Evolutionary conservation across 2,113 vertebrate genomes (phyloP).

Genomic region (Trichomycterus rosablanca): DNA sequence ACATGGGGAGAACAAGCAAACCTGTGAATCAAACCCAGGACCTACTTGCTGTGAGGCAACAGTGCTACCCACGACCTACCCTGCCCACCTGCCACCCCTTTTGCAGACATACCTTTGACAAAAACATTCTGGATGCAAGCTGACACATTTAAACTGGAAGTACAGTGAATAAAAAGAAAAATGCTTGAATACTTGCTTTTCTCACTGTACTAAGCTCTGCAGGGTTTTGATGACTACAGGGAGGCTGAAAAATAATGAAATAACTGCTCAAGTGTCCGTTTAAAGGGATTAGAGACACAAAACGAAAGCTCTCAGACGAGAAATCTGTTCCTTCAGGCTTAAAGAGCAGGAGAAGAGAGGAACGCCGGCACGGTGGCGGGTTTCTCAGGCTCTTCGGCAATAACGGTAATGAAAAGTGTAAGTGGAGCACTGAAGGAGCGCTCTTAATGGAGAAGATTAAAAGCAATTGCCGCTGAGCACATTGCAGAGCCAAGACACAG

Average conservation of each 20-base stretch:
- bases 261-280: conserved; percentile 55
- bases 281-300: conserved; percentile 54
- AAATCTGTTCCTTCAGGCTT: conserved; percentile 18
- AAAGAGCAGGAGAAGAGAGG: not conserved
- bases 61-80: too few species aligned
- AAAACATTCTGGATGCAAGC: too few species aligned
- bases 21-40: too few species aligned
- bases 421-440: conserved; percentile 28
- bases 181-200: too few species aligned
- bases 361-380: not conserved
- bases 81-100: too few species aligned
- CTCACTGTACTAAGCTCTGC: too few species aligned
- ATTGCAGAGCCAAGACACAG: too few species aligned
- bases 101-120: too few species aligned
- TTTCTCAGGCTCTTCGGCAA: conserved; percentile 52
- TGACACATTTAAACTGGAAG: too few species aligned
- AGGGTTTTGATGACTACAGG: conserved; percentile 9
- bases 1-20: too few species aligned
- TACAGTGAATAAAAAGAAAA: too few species aligned
- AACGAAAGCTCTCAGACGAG: conserved; percentile 40
- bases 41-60: too few species aligned
- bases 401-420: conserved; percentile 63
- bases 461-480: conserved; percentile 55
- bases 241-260: conserved; percentile 55
- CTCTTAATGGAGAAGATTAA: conserved; percentile 61